These are phyloP conservation scores for Chlamydotis undulata DNA, from an alignment of 2,113 vertebrate genomes.

Conservation along the genomic window DNA sequence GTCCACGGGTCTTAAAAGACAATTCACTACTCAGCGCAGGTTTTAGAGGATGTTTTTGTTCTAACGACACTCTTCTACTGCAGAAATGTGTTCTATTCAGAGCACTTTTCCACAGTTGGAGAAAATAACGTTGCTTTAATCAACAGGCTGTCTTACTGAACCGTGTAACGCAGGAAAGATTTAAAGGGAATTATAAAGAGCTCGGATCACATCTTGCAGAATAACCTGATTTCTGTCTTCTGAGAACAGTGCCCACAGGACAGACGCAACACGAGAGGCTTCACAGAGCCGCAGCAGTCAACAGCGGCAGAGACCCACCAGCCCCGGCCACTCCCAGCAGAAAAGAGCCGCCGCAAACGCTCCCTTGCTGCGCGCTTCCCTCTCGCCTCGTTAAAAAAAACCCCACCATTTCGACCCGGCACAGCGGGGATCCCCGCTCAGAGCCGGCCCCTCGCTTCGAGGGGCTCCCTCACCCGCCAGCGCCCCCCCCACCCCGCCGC, in stretches of 20 bases:
- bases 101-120: accelerated
- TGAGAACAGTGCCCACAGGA: accelerated
- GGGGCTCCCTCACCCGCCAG: accelerated
- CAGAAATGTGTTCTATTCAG: not conserved
- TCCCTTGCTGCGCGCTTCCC: not conserved
- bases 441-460: not conserved
- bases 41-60: not conserved
- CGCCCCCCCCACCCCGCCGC: too few relatives aligned
- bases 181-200: not conserved
- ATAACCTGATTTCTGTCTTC: not conserved
- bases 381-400: accelerated
- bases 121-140: accelerated
- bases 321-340: accelerated
- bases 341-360: too few relatives aligned
- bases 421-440: not conserved
- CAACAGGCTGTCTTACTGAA: not conserved
- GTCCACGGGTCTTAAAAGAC: not conserved
- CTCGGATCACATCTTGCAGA: not conserved
- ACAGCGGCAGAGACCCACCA: not conserved
- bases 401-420: not conserved
- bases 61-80: not conserved
- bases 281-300: not conserved
- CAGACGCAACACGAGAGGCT: not conserved
- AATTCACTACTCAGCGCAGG: not conserved
- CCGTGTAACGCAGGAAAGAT: accelerated